Base-by-base conservation (phyloP, 2,888 invertebrate genomes). In the Malacosoma neustria region DNA sequence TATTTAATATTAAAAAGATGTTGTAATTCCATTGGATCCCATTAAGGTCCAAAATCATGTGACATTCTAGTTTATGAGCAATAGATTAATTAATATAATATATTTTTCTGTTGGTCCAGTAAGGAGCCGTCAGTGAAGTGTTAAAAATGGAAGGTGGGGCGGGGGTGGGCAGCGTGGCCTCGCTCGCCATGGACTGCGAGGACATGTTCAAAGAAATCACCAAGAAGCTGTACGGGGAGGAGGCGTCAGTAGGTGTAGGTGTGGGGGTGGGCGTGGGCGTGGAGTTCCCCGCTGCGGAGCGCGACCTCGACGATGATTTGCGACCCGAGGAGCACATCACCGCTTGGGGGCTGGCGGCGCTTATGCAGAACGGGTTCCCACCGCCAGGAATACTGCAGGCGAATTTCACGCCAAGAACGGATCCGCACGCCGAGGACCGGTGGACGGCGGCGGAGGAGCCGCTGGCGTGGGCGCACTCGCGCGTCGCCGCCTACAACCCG, bases 191-290 rank as follows among this genome's bases (percentile, higher is more conserved):
- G 79, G 90, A 90, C 75, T 89, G 93, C 85, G 93, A 94, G 81
- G 93, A 93, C 69, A 93, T 93, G 92, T 93, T 93, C 74, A 95
- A 95, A 77, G 96, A 96, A 89, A 95, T 96, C 67, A 95, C 95
- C 46, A 90, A 94, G 73, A 96, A 96, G 86, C 87, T 96, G 52
- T 96, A 95, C 81, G 95, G 95, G 47, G 94, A 95, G 75, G 95
- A 95, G 75, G 74, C 82, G 15, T 62, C 60, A 67, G 70, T 64
- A 40, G 63, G 61, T 39, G 66, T 55, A 37, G 54, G 57, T 46
- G 64, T 57, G 37, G 68, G 74, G 38, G 80, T 73, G 34, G 76
- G 22, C 22, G n/a, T 73, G 46, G 77, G 77, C 49, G 81, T 81
- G 12, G 82, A 82, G 64, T 82, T 82, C 66, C 80, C 80, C 11